Conservation (phyloP, 37 sponge, comb jelly and placozoan species). For the Hormiphora californensis region DNA sequence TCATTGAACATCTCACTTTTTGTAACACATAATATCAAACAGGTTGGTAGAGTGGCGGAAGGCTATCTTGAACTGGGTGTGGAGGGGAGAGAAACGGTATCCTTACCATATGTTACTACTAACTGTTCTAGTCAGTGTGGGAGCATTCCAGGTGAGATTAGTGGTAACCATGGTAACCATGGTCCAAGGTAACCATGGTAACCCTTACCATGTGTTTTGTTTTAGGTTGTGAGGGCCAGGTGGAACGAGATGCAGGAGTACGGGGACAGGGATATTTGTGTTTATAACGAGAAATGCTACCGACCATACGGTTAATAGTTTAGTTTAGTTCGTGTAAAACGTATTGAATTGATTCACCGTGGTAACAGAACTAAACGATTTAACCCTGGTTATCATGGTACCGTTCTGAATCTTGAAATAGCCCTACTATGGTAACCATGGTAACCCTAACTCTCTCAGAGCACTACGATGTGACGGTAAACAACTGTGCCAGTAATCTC, state of each 20-base stretch:
- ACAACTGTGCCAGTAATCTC: slow-evolving; percentile 14
- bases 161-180: background rate
- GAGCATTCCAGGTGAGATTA: background rate
- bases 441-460: background rate
- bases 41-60: background rate
- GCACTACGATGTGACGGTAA: background rate
- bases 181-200: background rate
- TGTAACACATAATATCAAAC: no score
- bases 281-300: background rate
- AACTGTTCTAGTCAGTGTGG: background rate
- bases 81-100: slow-evolving; percentile 3
- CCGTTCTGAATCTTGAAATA: no score
- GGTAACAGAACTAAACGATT: no score
- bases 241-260: background rate
- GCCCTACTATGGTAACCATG: background rate
- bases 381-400: no score
- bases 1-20: no score
- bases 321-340: background rate
- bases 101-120: background rate
- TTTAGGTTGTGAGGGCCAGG: background rate
- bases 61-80: background rate
- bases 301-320: background rate
- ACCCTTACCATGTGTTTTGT: background rate
- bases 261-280: slow-evolving; percentile 8
- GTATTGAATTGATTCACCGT: background rate